A percentile compares a stretch with the other conserved stretches of the same genome.
Conservation (phyloP, 2,888 invertebrate genomes). For the Corythucha ciliata region DNA sequence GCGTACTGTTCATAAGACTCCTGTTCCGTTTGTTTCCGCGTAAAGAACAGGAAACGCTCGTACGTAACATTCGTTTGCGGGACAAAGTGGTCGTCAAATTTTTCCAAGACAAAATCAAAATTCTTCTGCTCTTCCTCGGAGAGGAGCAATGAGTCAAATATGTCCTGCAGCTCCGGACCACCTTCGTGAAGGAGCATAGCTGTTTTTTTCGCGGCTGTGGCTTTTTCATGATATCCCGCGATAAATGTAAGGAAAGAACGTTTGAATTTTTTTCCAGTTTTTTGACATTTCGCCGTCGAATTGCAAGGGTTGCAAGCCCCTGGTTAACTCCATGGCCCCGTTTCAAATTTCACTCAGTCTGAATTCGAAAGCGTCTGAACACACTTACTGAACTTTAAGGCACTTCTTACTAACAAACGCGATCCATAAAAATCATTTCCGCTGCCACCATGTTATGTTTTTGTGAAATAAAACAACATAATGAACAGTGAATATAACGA, state of each 20-base stretch:
- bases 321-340: no score
- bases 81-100: conserved; percentile 16
- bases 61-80: conserved; percentile 10
- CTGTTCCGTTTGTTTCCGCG: not conserved
- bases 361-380: no score
- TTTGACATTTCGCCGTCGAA: conserved; percentile 14
- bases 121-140: not conserved
- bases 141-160: conserved; percentile 4
- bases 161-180: not conserved
- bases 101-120: not conserved
- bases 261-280: conserved; percentile 19
- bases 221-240: not conserved
- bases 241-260: conserved; percentile 11
- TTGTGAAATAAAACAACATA: no score
- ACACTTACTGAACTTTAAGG: no score
- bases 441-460: no score
- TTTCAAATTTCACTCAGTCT: no score
- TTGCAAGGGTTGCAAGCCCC: no score
- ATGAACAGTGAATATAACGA: no score
- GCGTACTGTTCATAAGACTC: conserved; percentile 14
- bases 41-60: conserved; percentile 16
- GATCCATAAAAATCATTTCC: no score
- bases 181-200: conserved; percentile 9
- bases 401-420: no score
- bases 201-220: conserved; percentile 7